Conservation (phyloP, 2,888 invertebrate genomes). For the Dastarcus helophoroides region DNA sequence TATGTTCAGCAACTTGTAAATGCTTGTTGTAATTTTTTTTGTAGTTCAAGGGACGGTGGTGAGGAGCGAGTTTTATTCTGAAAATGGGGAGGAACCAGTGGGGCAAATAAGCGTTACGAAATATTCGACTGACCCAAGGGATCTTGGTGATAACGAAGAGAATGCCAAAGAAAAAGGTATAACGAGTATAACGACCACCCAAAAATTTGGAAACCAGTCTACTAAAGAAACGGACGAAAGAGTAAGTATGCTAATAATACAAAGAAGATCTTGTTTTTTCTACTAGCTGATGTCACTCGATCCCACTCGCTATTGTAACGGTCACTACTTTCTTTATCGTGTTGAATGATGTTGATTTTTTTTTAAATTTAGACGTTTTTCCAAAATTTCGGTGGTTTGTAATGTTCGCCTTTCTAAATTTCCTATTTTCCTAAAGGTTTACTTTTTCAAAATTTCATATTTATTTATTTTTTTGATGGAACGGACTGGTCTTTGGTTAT, state of each 20-base stretch:
- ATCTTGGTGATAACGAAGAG: slow-evolving; percentile 31
- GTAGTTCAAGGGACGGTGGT: slow-evolving; percentile 62
- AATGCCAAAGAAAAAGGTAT: slow-evolving; percentile 22
- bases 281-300: too few species aligned
- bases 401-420: too few species aligned
- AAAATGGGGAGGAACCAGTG: slow-evolving; percentile 56
- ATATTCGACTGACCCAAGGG: slow-evolving; percentile 54
- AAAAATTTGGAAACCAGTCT: slow-evolving; percentile 34
- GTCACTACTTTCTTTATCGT: too few species aligned
- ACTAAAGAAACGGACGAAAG: too few species aligned
- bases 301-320: too few species aligned
- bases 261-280: neutral
- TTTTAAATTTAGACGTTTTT: too few species aligned
- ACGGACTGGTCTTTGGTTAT: too few species aligned
- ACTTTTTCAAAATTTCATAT: too few species aligned
- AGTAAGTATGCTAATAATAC: slow-evolving; percentile 5
- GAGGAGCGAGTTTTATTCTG: slow-evolving; percentile 54
- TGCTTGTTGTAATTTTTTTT: slow-evolving; percentile 8
- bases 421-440: too few species aligned
- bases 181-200: slow-evolving; percentile 34
- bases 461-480: too few species aligned
- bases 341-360: too few species aligned
- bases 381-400: too few species aligned
- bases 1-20: slow-evolving; percentile 23
- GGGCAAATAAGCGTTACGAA: slow-evolving; percentile 59